A percentile compares a stretch with the other conserved stretches of the same genome.
Evolutionary conservation across 2,113 vertebrate species (phyloP).

Genomic region (Myocastor coypus): DNA sequence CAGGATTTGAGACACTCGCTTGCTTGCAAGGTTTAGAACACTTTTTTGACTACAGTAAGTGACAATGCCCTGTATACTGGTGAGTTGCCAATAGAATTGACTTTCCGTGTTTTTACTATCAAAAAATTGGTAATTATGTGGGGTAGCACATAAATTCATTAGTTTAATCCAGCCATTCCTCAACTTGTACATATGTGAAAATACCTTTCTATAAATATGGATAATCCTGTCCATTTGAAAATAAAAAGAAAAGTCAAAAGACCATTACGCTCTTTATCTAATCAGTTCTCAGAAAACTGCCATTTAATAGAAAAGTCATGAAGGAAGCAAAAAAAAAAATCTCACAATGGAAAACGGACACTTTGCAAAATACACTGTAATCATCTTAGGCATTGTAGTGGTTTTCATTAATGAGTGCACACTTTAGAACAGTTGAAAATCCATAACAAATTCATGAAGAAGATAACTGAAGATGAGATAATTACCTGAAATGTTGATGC

Average conservation of each 20-base stretch:
- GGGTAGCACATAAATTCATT: not conserved
- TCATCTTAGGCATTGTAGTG: not conserved
- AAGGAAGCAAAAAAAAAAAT: not conserved
- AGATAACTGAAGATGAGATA: constrained; percentile 33
- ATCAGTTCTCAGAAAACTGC: constrained; percentile 8
- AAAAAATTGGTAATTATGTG: not conserved
- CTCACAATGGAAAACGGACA: constrained; percentile 30
- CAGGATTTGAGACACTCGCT: not conserved
- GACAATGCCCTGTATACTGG: not conserved
- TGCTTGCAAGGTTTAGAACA: not conserved
- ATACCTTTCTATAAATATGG: not conserved
- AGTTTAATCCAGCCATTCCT: not conserved
- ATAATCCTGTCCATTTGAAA: constrained; percentile 3
- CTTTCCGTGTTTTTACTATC: not conserved
- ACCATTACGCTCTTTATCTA: not conserved
- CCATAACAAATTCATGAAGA: not conserved
- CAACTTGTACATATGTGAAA: not conserved
- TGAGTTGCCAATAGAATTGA: not conserved
- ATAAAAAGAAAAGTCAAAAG: not conserved
- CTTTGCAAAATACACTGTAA: constrained; percentile 29
- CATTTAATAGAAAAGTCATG: constrained; percentile 18
- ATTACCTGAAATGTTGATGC: not conserved
- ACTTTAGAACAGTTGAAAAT: constrained; percentile 42
- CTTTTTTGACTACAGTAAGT: not conserved
- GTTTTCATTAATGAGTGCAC: constrained; percentile 30